phyloP scores from a whole-genome alignment of 2,797 vertebrate species.

The Acomys russatus region DNA sequence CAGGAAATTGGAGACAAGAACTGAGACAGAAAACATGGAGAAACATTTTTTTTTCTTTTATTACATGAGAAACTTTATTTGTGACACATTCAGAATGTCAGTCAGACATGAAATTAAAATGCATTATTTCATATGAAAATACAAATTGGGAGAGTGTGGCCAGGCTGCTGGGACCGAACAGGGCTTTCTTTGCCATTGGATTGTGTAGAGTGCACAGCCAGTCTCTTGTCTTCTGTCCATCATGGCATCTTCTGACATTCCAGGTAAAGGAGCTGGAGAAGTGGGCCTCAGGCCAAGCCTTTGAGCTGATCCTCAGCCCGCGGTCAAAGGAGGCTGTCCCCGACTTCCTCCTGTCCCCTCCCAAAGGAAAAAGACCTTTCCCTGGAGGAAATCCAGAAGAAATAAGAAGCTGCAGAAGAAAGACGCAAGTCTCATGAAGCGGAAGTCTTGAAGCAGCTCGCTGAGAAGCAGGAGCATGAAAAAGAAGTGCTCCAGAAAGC shows the following conservation, averaged over 20 bases:
- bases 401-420: constrained; percentile 96
- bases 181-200: constrained; percentile 74
- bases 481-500: no score
- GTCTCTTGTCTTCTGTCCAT: constrained; percentile 82
- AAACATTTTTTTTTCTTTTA: background rate
- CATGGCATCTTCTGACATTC: constrained; percentile 93
- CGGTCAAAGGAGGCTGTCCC: constrained; percentile 92
- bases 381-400: constrained; percentile 97
- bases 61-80: no score
- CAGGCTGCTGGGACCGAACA: no score
- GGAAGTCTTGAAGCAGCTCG: no score
- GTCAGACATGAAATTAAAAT: no score
- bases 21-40: background rate
- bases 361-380: constrained; percentile 96
- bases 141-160: no score
- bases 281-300: constrained; percentile 96
- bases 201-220: constrained; percentile 79
- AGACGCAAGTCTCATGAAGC: no score
- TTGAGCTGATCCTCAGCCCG: constrained; percentile 97
- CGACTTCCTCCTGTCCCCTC: constrained; percentile 94
- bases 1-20: background rate
- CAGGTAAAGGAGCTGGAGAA: constrained; percentile 97
- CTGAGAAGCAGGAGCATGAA: no score
- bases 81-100: no score
- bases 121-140: no score